Conservation (phyloP, 2,113 vertebrate species). For the Oreochromis spilurus region DNA sequence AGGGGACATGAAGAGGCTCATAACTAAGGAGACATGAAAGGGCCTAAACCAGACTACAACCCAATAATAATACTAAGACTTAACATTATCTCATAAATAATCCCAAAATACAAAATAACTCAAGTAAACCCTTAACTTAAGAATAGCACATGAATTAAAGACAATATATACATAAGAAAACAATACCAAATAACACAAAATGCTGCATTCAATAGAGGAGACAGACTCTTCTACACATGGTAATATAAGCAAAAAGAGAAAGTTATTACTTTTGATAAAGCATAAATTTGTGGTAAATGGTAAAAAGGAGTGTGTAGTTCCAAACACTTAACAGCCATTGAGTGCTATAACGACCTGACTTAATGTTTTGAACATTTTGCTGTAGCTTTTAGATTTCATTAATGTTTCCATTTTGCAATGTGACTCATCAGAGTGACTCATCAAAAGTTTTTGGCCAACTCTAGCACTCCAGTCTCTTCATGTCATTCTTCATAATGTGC, state of each 20-base stretch:
- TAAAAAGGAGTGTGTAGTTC: background rate
- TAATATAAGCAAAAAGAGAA: background rate
- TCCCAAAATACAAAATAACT: background rate
- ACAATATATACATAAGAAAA: background rate
- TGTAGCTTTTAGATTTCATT: background rate
- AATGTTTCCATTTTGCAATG: background rate
- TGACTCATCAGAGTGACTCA: background rate
- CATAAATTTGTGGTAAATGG: background rate
- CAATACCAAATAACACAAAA: background rate
- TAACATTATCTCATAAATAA: background rate
- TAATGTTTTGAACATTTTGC: background rate
- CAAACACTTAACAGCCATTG: background rate
- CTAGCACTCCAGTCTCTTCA: background rate
- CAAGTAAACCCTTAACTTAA: background rate
- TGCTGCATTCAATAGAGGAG: background rate
- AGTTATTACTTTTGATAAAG: background rate
- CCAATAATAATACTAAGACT: background rate
- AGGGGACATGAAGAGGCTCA: background rate
- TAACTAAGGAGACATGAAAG: background rate
- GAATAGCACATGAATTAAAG: background rate
- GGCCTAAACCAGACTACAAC: background rate
- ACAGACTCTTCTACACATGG: background rate
- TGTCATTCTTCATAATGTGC: background rate
- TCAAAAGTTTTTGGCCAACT: background rate
- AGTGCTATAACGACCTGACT: background rate